A percentile compares a stretch with the other conserved stretches of the same genome.
Conservation (phyloP, 2,888 invertebrate species). For the Rhagonycha lutea region DNA sequence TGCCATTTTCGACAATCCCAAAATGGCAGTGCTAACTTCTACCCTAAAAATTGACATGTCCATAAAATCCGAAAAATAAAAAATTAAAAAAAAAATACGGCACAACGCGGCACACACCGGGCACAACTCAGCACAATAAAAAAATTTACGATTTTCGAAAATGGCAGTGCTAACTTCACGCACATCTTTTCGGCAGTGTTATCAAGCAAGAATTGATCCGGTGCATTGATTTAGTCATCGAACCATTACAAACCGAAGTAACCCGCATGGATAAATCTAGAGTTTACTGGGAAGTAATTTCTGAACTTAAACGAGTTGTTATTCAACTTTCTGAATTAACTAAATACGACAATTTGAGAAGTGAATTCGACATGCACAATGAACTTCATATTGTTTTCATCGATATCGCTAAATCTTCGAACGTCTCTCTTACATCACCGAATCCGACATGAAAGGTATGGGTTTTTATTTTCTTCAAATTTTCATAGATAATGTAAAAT, state of each 20-base stretch:
- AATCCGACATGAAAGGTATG: background rate
- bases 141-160: no score
- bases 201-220: background rate
- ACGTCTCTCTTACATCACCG: constrained; percentile 3
- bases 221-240: background rate
- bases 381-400: constrained; percentile 7
- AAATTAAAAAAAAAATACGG: no score
- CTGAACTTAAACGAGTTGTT: background rate
- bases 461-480: background rate
- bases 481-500: background rate
- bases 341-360: background rate
- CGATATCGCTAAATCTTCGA: constrained; percentile 10
- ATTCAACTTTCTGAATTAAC: background rate
- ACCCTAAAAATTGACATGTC: no score
- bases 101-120: no score
- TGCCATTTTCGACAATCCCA: no score
- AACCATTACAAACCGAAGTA: constrained; percentile 7
- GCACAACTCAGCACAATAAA: no score
- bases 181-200: background rate
- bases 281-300: background rate
- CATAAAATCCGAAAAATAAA: no score
- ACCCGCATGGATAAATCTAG: background rate
- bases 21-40: no score
- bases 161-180: no score
- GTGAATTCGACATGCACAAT: background rate